A percentile compares a stretch with the other conserved stretches of the same genome.
Conservation (phyloP, 1,140 invertebrate genomes). For the Euglossa dilemma region DNA sequence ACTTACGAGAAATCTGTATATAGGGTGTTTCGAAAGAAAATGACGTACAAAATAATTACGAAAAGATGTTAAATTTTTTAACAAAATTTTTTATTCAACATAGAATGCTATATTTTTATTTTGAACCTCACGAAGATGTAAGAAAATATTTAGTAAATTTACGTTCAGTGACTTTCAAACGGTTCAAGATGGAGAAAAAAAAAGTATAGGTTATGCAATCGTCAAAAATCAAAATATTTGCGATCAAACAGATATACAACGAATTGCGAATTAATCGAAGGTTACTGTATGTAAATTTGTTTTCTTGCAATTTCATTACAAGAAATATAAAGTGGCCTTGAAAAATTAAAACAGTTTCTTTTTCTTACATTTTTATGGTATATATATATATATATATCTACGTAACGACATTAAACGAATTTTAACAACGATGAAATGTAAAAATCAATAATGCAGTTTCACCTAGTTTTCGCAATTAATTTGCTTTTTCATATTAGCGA, state of each 20-base stretch:
- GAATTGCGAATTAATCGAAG: background rate
- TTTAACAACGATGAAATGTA: background rate
- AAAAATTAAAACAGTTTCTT: background rate
- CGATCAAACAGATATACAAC: background rate
- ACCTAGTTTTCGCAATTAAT: constrained; percentile 14
- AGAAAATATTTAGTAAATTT: background rate
- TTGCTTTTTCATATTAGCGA: background rate
- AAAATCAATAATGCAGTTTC: constrained; percentile 28
- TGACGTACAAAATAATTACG: background rate
- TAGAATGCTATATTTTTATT: background rate
- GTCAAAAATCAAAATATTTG: background rate
- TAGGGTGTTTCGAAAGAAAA: background rate
- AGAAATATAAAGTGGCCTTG: background rate
- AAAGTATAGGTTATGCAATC: background rate
- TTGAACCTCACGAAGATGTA: background rate
- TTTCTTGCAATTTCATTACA: background rate
- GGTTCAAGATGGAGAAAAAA: background rate
- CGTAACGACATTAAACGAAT: no score
- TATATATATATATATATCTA: background rate
- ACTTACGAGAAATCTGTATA: background rate
- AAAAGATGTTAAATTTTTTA: background rate
- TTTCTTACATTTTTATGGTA: background rate
- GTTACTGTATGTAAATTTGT: background rate
- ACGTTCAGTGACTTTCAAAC: background rate
- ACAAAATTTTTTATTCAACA: background rate